Base-by-base conservation (phyloP, 2,888 invertebrate species). In the Drosophila prostipennis region DNA sequence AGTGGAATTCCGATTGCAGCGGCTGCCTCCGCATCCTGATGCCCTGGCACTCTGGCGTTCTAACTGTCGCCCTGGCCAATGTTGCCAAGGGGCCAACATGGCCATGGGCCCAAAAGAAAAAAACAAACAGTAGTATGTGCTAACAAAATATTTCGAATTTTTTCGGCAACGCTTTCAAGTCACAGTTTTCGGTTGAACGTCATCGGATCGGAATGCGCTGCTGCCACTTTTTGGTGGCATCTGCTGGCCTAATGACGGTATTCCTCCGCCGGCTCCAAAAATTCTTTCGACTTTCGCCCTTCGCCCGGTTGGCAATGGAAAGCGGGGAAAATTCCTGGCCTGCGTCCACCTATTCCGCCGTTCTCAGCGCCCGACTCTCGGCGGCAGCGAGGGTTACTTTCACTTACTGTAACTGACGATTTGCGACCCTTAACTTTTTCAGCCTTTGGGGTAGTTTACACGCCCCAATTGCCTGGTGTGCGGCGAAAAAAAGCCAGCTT, bases 191-290 rank as follows among this genome's bases (percentile, higher is more conserved):
- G 70, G 77, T 37, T 53, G 54, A 11, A 42, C 86, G 79, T 85
- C 81, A 81, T 81, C 83, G 54, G 61, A 74, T 84, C 37, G 73
- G 74, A 77, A 83, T 82, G 75, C 72, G 51, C n/a, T 5, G 73
- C 36, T 49, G 55, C 43, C 57, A 69, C 71, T 64, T 79, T 75
- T 75, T 54, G 49, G 37, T 23, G 11, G 7, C 59, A 80, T 77
- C 90, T 90, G 90, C 79, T 89, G 80, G 89, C 90, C 90, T 89
- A 85, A 89, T 89, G 87, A 80, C 89, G 89, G 90, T 90, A 90
- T 90, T 90, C 89, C 78, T 75, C 48, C 45, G 51, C 73, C 60
- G 78, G 84, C 86, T 85, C 81, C 85, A 82, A 86, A 85, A 76
- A 86, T 85, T 75, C 80, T 70, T 80, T 67, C 68, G 40, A 63